Conservation (phyloP, 2,888 invertebrate species). For the Miltochrista miniata region DNA sequence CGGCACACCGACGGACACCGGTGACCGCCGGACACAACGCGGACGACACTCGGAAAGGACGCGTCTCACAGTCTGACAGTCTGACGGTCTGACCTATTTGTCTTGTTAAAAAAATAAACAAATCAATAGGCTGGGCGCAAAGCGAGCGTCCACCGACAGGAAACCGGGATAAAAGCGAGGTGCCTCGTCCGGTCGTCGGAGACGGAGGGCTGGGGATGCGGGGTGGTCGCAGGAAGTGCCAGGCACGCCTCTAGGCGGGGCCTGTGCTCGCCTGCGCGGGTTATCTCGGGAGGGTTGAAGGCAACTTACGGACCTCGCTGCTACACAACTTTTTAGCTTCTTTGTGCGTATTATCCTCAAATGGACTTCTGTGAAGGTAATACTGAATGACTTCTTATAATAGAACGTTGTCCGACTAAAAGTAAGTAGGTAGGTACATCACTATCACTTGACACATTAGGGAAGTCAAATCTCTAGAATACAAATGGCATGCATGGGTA, state of each 20-base stretch:
- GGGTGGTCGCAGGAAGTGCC: slow-evolving; percentile 33
- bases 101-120: slow-evolving; percentile 79
- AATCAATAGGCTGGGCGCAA: slow-evolving; percentile 76
- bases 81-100: slow-evolving; percentile 66
- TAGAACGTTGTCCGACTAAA: too few species aligned
- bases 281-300: slow-evolving; percentile 32
- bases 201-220: slow-evolving; percentile 36
- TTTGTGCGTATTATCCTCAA: slow-evolving; percentile 9
- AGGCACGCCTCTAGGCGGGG: slow-evolving; percentile 56
- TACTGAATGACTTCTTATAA: slow-evolving; percentile 7
- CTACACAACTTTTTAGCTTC: slow-evolving; percentile 22
- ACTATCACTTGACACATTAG: too few species aligned
- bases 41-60: slow-evolving; percentile 58
- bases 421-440: too few species aligned
- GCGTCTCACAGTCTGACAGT: too few species aligned
- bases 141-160: slow-evolving; percentile 80
- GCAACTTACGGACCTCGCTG: slow-evolving; percentile 5
- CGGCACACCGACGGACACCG: slow-evolving; percentile 35
- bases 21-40: slow-evolving; percentile 38
- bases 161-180: slow-evolving; percentile 80
- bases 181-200: slow-evolving; percentile 57
- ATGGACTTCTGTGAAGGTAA: slow-evolving; percentile 23
- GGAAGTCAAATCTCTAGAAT: too few species aligned
- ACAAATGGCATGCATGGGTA: too few species aligned
- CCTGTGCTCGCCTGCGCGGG: slow-evolving; percentile 48